These are phyloP conservation scores for Hapalemur alaotrensis DNA, from an alignment of 2,797 vertebrate species.

Conservation along the genomic window DNA sequence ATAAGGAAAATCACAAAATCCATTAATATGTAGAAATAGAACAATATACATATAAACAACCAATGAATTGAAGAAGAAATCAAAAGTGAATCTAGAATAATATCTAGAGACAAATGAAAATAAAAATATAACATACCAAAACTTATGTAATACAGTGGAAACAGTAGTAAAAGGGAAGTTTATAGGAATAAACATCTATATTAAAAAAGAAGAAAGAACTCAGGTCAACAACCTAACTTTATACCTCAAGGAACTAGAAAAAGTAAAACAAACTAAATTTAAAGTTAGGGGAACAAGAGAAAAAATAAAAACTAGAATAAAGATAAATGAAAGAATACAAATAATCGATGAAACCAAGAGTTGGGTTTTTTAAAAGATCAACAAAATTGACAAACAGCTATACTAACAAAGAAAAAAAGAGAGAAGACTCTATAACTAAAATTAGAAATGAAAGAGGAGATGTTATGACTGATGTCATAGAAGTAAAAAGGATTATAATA, in stretches of 20 bases:
- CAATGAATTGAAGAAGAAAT: not conserved
- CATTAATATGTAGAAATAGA: not conserved
- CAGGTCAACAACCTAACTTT: not conserved
- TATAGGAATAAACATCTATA: not conserved
- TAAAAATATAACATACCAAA: not conserved
- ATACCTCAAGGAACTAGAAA: not conserved
- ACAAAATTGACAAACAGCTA: not conserved
- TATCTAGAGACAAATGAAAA: not conserved
- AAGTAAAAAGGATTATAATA: not conserved
- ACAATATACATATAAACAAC: not conserved
- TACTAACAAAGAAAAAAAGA: not conserved
- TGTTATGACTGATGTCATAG: not conserved
- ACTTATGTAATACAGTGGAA: not conserved
- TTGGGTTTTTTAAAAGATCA: not conserved
- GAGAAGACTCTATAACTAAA: not conserved
- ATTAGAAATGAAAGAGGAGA: not conserved
- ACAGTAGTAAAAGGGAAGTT: not conserved
- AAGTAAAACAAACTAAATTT: not conserved
- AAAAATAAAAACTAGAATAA: not conserved
- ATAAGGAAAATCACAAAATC: not conserved
- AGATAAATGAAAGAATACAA: not conserved
- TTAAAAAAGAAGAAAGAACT: not conserved
- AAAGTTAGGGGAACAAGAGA: not conserved
- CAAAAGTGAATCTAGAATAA: not conserved
- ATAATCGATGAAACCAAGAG: not conserved